These are phyloP conservation scores for Dysdera silvatica DNA, from an alignment of 1,140 invertebrate genomes.

Conservation along the genomic window DNA sequence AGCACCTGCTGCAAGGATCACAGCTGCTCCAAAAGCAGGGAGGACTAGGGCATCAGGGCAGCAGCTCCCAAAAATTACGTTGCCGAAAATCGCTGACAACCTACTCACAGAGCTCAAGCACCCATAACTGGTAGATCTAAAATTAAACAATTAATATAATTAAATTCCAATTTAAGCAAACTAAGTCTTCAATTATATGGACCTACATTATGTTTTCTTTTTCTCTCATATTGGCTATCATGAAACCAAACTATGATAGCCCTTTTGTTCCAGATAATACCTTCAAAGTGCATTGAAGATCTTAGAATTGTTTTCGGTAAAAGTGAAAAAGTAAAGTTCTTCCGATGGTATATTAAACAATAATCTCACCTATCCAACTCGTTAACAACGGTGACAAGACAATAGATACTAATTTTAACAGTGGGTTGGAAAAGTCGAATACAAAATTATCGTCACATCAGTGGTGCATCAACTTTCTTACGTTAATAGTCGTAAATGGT, in stretches of 20 bases:
- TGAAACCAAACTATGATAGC: not conserved
- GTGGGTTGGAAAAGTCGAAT: too few species aligned
- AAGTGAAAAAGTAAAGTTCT: not conserved
- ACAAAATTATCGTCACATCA: too few species aligned
- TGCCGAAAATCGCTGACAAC: constrained; percentile 48
- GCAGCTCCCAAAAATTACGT: constrained; percentile 45
- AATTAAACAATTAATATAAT: constrained; percentile 26
- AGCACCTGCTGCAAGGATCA: constrained; percentile 43
- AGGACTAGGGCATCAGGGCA: constrained; percentile 45
- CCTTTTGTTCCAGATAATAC: not conserved
- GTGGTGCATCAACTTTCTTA: too few species aligned
- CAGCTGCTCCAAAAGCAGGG: constrained; percentile 46
- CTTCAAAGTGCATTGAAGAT: not conserved
- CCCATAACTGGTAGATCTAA: constrained; percentile 48
- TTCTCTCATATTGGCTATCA: not conserved
- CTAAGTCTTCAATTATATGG: not conserved
- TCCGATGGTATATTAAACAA: too few species aligned
- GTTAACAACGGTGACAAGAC: too few species aligned
- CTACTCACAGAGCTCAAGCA: constrained; percentile 43
- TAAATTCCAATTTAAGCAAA: not conserved
- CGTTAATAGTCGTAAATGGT: too few species aligned
- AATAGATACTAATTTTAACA: too few species aligned
- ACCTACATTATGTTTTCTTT: not conserved
- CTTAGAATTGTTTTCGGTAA: not conserved
- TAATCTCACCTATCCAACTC: too few species aligned